Base-by-base conservation (phyloP, 2,888 invertebrate genomes). In the Coenonympha arcania region DNA sequence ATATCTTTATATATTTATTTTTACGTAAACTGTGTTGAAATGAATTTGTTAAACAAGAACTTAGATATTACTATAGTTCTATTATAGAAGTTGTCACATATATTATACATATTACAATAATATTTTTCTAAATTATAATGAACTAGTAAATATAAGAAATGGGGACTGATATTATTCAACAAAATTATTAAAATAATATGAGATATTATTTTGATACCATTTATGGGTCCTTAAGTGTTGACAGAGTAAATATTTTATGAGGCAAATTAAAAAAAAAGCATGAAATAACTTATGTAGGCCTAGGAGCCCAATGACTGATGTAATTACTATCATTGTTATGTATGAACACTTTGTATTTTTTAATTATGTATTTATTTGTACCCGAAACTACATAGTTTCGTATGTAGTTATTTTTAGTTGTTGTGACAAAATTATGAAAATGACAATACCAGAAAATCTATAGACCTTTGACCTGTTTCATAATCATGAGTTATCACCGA, bases 1-100 rank as follows among this genome's bases (percentile, higher is more conserved):
- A 55, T 56, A 52, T 54, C 52, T 44, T 46, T 55, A 39, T 47
- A 15, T 54, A 43, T 42, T 42, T 37, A 50, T 48, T n/a, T n/a
- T n/a, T n/a, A 51, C 24, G 13, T 24, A 48, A 16, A 30, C 6
- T 31, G 9, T 39, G 15, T 39, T 39, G 30, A 49, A 43, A 43
- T 43, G 30, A 43, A 20, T 49, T 49, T 37, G 18, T 49, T 37
- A 31, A 13, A 37, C 16, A 20, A 8, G n/a, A n/a, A n/a, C n/a
- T n/a, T n/a, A n/a, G n/a, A n/a, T n/a, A n/a, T n/a, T n/a, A 20
- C 28, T 11, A 26, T 26, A 28, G n/a, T n/a, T n/a, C 18, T 33
- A 15, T 11, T 6, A 18, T 22, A 30, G 37, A 48, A 33, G 34
- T 49, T 34, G 34, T 46, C 50, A 49, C 46, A 51, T 50, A 54